phyloP scores from a whole-genome alignment of 2,797 vertebrate species.

The Octomys mimax region DNA sequence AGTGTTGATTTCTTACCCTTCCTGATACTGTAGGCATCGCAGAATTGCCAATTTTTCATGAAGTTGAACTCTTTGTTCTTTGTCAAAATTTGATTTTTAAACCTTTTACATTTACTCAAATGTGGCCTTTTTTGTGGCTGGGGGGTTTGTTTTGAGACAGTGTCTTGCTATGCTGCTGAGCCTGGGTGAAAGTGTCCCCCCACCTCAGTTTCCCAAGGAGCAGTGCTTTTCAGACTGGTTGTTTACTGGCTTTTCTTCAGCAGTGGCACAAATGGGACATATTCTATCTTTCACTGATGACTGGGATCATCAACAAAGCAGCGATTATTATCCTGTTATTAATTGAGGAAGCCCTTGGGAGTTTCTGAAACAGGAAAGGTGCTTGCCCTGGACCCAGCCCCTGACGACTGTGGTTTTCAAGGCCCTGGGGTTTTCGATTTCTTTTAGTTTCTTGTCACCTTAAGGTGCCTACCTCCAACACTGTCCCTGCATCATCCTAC shows the following conservation, averaged over 20 bases:
- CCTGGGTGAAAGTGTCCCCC: not conserved
- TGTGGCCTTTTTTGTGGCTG: not conserved
- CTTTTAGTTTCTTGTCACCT: not conserved
- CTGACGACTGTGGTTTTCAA: not conserved
- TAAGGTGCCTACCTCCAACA: not conserved
- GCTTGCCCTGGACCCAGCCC: not conserved
- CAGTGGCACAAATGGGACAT: not conserved
- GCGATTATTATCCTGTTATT: not conserved
- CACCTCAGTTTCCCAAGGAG: not conserved
- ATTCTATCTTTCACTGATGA: conserved; percentile 7
- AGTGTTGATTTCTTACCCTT: conserved; percentile 60
- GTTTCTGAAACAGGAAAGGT: not conserved
- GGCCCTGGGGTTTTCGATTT: not conserved
- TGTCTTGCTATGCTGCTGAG: not conserved
- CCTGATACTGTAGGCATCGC: not conserved
- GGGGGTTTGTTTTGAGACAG: not conserved
- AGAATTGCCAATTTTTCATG: not conserved
- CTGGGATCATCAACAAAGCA: conserved; percentile 7
- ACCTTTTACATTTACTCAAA: not conserved
- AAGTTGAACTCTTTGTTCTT: not conserved
- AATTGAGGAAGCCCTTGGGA: not conserved
- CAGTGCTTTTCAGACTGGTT: not conserved
- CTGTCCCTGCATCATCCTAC: not conserved
- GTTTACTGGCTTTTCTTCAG: not conserved
- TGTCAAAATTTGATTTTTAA: conserved; percentile 56